Percentiles rank a stretch among this genome's conserved stretches.
These are phyloP conservation scores for Hippocampus mohnikei DNA, from an alignment of 2,113 vertebrate genomes.

Conservation along the genomic window DNA sequence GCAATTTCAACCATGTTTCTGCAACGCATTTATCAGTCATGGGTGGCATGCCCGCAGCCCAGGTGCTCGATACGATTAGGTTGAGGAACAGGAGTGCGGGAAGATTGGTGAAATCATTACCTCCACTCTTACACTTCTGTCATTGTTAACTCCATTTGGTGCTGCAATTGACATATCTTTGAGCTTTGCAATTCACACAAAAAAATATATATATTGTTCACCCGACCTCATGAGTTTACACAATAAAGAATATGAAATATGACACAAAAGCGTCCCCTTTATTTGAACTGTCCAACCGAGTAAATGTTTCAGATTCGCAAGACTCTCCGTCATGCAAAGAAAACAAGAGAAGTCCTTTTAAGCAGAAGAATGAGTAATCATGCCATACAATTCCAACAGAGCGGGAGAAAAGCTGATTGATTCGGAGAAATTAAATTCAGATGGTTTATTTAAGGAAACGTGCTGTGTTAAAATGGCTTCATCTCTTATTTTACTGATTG, in stretches of 20 bases:
- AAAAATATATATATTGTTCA: slow-evolving; percentile 18
- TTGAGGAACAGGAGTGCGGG: slow-evolving; percentile 18
- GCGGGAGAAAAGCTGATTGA: slow-evolving; percentile 40
- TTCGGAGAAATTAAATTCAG: slow-evolving; percentile 44
- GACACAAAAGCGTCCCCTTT: slow-evolving; percentile 49
- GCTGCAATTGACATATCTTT: slow-evolving; percentile 8
- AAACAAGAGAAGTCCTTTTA: slow-evolving; percentile 33
- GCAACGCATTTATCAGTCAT: slow-evolving; percentile 60
- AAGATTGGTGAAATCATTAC: slow-evolving; percentile 36
- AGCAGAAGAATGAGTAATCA: slow-evolving; percentile 30
- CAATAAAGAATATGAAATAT: slow-evolving; percentile 24
- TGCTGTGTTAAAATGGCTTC: slow-evolving; percentile 23
- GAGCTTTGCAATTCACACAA: neutral
- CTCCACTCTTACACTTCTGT: slow-evolving; percentile 11
- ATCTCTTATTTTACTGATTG: slow-evolving; percentile 14
- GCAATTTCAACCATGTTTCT: slow-evolving; percentile 64
- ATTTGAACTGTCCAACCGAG: slow-evolving; percentile 45
- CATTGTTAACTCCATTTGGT: slow-evolving; percentile 20
- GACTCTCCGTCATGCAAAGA: slow-evolving; percentile 52
- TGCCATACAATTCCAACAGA: slow-evolving; percentile 22
- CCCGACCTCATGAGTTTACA: slow-evolving; percentile 25
- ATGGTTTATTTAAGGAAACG: slow-evolving; percentile 34
- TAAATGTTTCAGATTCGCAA: slow-evolving; percentile 46
- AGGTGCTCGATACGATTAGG: slow-evolving; percentile 23
- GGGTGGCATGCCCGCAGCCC: slow-evolving; percentile 31